Conservation (phyloP, 1,140 invertebrate species). For the Dreissena rostriformis region DNA sequence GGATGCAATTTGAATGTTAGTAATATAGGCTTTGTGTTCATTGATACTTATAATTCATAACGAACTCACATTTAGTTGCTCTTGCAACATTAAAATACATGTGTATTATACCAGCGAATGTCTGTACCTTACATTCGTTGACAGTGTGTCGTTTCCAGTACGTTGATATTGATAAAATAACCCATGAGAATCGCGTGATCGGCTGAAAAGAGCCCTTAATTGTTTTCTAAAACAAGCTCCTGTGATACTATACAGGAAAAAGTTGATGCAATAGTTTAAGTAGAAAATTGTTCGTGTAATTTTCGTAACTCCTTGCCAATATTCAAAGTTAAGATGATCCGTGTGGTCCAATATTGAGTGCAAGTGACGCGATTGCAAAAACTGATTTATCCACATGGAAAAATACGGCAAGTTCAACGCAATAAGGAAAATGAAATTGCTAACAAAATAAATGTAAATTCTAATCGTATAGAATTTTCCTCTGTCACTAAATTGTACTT, state of each 20-base stretch:
- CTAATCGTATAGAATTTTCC: slow-evolving; percentile 70
- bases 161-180: no score
- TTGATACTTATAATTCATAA: no score
- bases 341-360: background rate
- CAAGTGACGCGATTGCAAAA: slow-evolving; percentile 41
- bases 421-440: slow-evolving; percentile 72
- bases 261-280: slow-evolving; percentile 78
- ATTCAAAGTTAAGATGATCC: background rate
- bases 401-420: slow-evolving; percentile 73
- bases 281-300: slow-evolving; percentile 75
- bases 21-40: no score
- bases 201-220: slow-evolving; percentile 60
- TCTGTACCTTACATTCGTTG: no score
- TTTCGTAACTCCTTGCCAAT: slow-evolving; percentile 47
- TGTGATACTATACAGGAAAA: slow-evolving; percentile 77
- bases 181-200: background rate
- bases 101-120: no score
- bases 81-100: no score
- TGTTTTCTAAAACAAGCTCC: slow-evolving; percentile 72
- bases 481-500: slow-evolving; percentile 67
- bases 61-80: no score
- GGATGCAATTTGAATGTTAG: no score
- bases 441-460: slow-evolving; percentile 74
- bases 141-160: no score
- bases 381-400: slow-evolving; percentile 69